Conservation (phyloP, 1,140 invertebrate species). For the Pantala flavescens region DNA sequence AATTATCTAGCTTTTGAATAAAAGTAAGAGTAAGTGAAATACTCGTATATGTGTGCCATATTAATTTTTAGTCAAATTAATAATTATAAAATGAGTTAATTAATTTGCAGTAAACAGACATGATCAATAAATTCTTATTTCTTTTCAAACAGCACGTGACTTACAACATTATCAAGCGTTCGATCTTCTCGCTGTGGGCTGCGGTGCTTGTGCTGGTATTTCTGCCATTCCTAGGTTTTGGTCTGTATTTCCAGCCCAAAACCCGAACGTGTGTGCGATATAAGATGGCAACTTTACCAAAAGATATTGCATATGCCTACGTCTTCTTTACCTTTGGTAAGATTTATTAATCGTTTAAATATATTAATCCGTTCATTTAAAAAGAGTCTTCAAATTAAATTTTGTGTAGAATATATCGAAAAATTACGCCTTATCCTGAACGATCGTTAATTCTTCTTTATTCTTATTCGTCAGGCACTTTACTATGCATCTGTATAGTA, state of each 20-base stretch:
- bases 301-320: conserved; percentile 64
- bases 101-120: too few species aligned
- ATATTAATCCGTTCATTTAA: too few species aligned
- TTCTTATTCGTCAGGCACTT: conserved; percentile 43
- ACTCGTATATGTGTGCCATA: too few species aligned
- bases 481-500: conserved; percentile 63
- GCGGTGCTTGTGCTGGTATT: conserved; percentile 57
- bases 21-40: too few species aligned
- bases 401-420: too few species aligned
- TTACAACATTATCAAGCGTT: conserved; percentile 58
- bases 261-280: conserved; percentile 52
- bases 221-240: conserved; percentile 65
- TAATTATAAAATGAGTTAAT: too few species aligned
- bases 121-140: not conserved
- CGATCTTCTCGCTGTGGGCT: conserved; percentile 57
- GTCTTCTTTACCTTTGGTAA: conserved; percentile 67
- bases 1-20: too few species aligned
- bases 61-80: too few species aligned
- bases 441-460: too few species aligned
- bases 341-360: conserved; percentile 22
- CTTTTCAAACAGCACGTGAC: conserved; percentile 56
- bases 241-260: conserved; percentile 55
- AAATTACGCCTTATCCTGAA: too few species aligned
- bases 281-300: conserved; percentile 48
- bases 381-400: too few species aligned